These are phyloP conservation scores for Adelges cooleyi DNA, from an alignment of 1,140 invertebrate genomes.

Conservation along the genomic window DNA sequence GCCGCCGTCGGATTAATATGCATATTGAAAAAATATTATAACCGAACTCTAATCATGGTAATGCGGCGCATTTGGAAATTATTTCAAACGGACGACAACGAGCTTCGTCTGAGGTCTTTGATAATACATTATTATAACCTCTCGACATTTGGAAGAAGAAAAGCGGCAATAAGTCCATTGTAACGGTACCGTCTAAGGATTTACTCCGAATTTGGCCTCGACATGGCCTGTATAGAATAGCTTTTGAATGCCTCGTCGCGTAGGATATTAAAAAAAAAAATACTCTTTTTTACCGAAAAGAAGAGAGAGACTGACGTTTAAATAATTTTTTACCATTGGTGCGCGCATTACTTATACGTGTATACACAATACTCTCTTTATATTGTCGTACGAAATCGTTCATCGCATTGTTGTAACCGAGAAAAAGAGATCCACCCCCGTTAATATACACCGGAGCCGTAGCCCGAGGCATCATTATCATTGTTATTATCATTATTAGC, in stretches of 20 bases:
- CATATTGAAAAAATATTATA: too few species aligned
- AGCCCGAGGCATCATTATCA: not conserved
- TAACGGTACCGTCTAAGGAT: conserved; percentile 6
- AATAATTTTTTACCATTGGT: not conserved
- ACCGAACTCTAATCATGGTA: conserved; percentile 6
- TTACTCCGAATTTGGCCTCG: conserved; percentile 14
- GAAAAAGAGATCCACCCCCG: not conserved
- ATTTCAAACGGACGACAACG: conserved; percentile 3
- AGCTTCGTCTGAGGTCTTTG: not conserved
- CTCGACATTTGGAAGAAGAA: conserved; percentile 6
- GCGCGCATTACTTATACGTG: not conserved
- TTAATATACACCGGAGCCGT: not conserved
- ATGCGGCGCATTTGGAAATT: not conserved
- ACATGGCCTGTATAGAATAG: not conserved
- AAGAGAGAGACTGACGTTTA: conserved; percentile 5
- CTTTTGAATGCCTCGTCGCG: conserved; percentile 20
- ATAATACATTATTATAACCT: too few species aligned
- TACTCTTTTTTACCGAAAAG: not conserved
- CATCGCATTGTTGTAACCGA: conserved; percentile 10
- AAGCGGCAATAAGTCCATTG: conserved; percentile 14
- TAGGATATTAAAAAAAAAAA: conserved; percentile 22
- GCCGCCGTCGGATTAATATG: too few species aligned
- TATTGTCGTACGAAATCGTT: not conserved
- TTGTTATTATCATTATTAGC: not conserved
- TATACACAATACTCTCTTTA: not conserved